Evolutionary conservation across 2,113 vertebrate genomes (phyloP).

Genomic region (Axis porcinus): DNA sequence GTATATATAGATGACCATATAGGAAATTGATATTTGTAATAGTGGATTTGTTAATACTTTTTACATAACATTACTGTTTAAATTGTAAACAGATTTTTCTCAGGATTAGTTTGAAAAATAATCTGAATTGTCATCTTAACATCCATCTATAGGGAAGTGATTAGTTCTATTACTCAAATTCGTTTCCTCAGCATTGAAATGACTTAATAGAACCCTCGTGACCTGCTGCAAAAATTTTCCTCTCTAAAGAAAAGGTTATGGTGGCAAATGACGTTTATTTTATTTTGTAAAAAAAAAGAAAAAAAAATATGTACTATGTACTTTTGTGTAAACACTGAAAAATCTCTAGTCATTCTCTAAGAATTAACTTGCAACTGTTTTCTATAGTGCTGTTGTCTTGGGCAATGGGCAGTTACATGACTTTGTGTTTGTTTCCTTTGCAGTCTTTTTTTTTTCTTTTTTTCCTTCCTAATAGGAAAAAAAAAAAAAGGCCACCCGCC

Average conservation of each 20-base stretch:
- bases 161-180: constrained; percentile 73
- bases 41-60: constrained; percentile 90
- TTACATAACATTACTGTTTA: constrained; percentile 87
- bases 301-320: constrained; percentile 71
- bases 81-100: constrained; percentile 85
- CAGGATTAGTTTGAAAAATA: constrained; percentile 83
- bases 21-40: constrained; percentile 88
- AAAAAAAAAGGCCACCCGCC: constrained; percentile 29
- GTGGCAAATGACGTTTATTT: constrained; percentile 78
- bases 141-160: constrained; percentile 77
- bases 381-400: constrained; percentile 78
- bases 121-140: constrained; percentile 82
- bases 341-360: constrained; percentile 71
- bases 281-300: constrained; percentile 77
- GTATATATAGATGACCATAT: constrained; percentile 85
- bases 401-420: constrained; percentile 73
- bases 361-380: constrained; percentile 73
- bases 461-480: constrained; percentile 14
- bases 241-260: constrained; percentile 76
- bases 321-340: constrained; percentile 78
- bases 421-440: constrained; percentile 71
- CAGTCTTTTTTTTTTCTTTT: background rate
- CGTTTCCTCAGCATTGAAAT: constrained; percentile 76
- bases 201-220: constrained; percentile 74
- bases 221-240: constrained; percentile 76